These are phyloP conservation scores for Neoscelio sp. DNA, from an alignment of 2,888 invertebrate species.

Conservation along the genomic window DNA sequence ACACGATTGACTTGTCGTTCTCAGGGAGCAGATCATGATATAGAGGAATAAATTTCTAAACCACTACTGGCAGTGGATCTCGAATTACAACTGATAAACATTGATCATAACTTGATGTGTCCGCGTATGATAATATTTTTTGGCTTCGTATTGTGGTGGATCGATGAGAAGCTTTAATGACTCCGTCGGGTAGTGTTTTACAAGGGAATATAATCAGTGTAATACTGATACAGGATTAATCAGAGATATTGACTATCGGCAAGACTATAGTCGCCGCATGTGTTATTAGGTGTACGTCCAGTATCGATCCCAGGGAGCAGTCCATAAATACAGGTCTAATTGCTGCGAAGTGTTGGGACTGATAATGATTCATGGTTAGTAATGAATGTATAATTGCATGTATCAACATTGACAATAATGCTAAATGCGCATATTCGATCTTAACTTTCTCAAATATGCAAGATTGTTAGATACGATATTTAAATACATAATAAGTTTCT, in stretches of 20 bases:
- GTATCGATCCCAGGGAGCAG: constrained; percentile 52
- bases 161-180: constrained; percentile 25
- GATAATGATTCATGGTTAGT: constrained; percentile 51
- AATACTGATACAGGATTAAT: constrained; percentile 57
- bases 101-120: too few relatives aligned
- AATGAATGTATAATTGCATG: constrained; percentile 56
- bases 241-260: constrained; percentile 58
- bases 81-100: too few relatives aligned
- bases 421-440: neutral
- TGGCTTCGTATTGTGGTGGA: neutral
- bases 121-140: neutral
- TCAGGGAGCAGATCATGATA: constrained; percentile 3
- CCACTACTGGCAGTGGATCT: constrained; percentile 1
- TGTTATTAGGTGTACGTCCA: constrained; percentile 55
- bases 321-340: constrained; percentile 60
- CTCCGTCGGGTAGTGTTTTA: constrained; percentile 42
- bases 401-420: constrained; percentile 59
- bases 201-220: constrained; percentile 48
- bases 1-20: too few relatives aligned
- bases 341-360: constrained; percentile 54
- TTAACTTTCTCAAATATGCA: neutral
- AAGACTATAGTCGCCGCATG: constrained; percentile 57
- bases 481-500: too few relatives aligned
- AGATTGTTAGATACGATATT: too few relatives aligned
- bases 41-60: constrained; percentile 35